Percentiles rank a stretch among this genome's conserved stretches.
These are phyloP conservation scores for Bos indicus DNA, from an alignment of 2,113 vertebrate genomes.

Conservation along the genomic window DNA sequence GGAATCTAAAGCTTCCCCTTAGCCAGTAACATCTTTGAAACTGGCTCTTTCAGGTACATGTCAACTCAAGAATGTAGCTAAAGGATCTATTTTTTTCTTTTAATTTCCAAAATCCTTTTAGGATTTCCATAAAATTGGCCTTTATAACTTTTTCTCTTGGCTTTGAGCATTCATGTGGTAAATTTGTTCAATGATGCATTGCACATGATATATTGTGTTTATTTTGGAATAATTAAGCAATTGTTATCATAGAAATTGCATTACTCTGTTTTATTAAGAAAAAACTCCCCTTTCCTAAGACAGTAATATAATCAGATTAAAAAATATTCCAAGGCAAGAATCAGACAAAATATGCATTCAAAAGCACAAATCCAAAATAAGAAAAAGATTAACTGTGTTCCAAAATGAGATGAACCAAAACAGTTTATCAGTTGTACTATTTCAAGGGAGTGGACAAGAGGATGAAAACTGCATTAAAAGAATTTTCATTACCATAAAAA, in stretches of 20 bases:
- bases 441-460: conserved; percentile 10
- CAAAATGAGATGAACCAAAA: conserved; percentile 30
- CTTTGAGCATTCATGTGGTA: neutral
- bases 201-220: neutral
- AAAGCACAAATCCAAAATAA: neutral
- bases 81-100: neutral
- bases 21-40: neutral
- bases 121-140: neutral
- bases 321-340: conserved; percentile 8
- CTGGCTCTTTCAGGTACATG: neutral
- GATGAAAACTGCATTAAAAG: conserved; percentile 14
- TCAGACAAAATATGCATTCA: conserved; percentile 20
- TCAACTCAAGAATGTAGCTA: neutral
- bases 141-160: neutral
- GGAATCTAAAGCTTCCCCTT: neutral
- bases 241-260: conserved; percentile 27
- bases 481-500: neutral
- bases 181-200: neutral
- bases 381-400: conserved; percentile 45
- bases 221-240: conserved; percentile 32
- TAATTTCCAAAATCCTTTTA: neutral
- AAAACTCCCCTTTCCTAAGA: conserved; percentile 20
- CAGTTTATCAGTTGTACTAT: neutral
- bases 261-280: conserved; percentile 36
- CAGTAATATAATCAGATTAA: conserved; percentile 30